A percentile compares a stretch with the other conserved stretches of the same genome.
phyloP scores from a whole-genome alignment of 35 echinoderm and acorn worm genomes.

The Amphiura filiformis region DNA sequence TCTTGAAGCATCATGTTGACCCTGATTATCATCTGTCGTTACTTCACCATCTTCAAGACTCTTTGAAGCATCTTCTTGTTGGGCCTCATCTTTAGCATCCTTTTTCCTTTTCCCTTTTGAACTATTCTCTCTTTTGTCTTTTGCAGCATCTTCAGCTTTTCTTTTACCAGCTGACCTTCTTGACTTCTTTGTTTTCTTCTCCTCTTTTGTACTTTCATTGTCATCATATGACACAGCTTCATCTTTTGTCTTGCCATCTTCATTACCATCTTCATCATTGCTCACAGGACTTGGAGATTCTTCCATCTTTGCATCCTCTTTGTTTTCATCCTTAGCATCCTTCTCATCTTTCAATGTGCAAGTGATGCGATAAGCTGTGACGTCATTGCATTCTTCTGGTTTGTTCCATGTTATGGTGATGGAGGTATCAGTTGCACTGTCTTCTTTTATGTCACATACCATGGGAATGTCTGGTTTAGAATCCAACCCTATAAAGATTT shows the following conservation, averaged over 20 bases:
- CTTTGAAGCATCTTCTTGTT: neutral
- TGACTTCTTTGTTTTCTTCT: constrained; percentile 11
- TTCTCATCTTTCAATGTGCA: constrained; percentile 19
- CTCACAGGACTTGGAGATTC: neutral
- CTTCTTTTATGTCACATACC: constrained; percentile 7
- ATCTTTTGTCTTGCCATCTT: constrained; percentile 12
- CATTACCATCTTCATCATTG: neutral
- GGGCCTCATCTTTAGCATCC: neutral
- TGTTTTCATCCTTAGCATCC: neutral
- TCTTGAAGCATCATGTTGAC: neutral
- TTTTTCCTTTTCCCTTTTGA: neutral
- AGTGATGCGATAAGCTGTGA: constrained; percentile 62
- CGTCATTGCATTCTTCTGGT: constrained; percentile 36
- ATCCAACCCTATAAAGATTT: too few species aligned
- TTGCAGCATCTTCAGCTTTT: too few species aligned
- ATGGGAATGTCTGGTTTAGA: constrained; percentile 24
- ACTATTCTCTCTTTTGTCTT: neutral
- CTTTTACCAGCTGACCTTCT: too few species aligned
- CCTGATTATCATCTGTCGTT: neutral
- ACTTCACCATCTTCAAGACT: neutral
- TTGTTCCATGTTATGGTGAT: constrained; percentile 59
- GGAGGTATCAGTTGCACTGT: constrained; percentile 12
- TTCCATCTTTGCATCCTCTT: constrained; percentile 10
- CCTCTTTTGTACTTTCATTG: neutral
- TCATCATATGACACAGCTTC: neutral